Conservation (phyloP, 1,140 invertebrate genomes). For the Pygmarrhopalites habei region DNA sequence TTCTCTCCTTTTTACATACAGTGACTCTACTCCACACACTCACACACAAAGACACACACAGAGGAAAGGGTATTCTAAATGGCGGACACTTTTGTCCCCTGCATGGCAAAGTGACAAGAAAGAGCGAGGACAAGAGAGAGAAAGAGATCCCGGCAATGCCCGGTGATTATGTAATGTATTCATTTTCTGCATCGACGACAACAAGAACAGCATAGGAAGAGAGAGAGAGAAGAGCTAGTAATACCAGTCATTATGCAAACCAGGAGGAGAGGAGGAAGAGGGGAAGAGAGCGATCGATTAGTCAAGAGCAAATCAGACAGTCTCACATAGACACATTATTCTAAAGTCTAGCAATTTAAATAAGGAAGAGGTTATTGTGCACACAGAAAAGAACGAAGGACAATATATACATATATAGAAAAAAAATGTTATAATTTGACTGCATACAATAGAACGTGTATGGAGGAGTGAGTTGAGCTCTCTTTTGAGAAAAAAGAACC, state of each 20-base stretch:
- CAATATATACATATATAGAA: too few species aligned
- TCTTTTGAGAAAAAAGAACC: too few species aligned
- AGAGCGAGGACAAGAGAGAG: neutral
- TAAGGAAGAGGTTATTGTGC: too few species aligned
- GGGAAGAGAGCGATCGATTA: neutral
- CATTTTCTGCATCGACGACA: neutral
- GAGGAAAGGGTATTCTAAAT: neutral
- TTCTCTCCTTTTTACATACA: too few species aligned
- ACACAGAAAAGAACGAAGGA: too few species aligned
- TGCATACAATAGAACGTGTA: too few species aligned
- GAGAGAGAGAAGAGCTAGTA: slow-evolving; percentile 1
- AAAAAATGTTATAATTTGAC: too few species aligned
- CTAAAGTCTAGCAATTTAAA: too few species aligned
- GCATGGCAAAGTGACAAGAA: neutral
- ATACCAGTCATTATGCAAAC: slow-evolving; percentile 10
- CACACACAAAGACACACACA: too few species aligned
- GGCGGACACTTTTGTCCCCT: slow-evolving; percentile 10
- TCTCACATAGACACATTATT: too few species aligned
- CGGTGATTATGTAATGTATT: slow-evolving; percentile 3
- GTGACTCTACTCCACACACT: too few species aligned
- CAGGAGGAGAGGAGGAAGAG: neutral
- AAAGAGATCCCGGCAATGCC: neutral
- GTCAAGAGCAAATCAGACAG: slow-evolving; percentile 1
- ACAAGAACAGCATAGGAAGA: neutral
- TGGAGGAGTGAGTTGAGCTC: too few species aligned